These are phyloP conservation scores for Allobates femoralis DNA, from an alignment of 2,797 vertebrate species.

Conservation along the genomic window DNA sequence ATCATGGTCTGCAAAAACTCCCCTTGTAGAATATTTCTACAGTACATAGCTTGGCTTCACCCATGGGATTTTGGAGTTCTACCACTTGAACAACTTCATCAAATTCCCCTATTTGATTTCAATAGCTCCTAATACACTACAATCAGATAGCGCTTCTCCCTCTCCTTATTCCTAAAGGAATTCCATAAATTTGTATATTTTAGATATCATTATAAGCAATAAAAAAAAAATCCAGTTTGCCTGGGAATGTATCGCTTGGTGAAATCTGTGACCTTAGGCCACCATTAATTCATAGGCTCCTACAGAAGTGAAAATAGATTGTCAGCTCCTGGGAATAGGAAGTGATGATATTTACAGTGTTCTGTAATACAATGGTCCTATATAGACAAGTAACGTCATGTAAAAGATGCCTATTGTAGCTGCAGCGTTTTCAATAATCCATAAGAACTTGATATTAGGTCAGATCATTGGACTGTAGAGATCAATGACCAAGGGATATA, in stretches of 20 bases:
- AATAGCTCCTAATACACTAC: too few relatives aligned
- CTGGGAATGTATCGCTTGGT: background rate
- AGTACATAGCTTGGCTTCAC: too few relatives aligned
- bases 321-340: background rate
- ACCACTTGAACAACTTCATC: too few relatives aligned
- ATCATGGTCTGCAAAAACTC: too few relatives aligned
- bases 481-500: background rate
- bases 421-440: background rate
- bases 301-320: background rate
- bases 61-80: too few relatives aligned
- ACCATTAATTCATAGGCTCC: background rate
- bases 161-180: too few relatives aligned
- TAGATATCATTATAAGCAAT: too few relatives aligned
- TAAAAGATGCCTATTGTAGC: background rate
- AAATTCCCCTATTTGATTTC: too few relatives aligned
- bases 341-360: background rate
- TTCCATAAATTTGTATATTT: too few relatives aligned
- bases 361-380: background rate
- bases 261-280: background rate
- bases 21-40: too few relatives aligned
- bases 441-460: background rate
- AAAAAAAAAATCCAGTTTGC: background rate
- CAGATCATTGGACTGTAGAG: background rate
- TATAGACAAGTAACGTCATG: background rate
- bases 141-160: too few relatives aligned